These are phyloP conservation scores for Thamnophis elegans DNA, from an alignment of 2,797 vertebrate species.

Conservation along the genomic window DNA sequence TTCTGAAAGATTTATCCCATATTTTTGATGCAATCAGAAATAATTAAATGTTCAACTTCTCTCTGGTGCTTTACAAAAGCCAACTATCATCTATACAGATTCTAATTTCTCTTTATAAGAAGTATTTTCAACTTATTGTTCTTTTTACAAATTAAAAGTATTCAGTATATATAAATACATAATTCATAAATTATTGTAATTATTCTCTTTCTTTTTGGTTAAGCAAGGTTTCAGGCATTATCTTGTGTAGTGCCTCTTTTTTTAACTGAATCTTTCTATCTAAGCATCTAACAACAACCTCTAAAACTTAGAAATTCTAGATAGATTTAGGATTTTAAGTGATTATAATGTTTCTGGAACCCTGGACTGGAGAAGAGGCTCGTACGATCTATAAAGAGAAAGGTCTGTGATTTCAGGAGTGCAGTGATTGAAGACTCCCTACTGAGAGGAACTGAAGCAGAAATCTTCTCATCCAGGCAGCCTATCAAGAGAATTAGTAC, in stretches of 20 bases:
- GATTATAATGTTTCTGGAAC: not conserved
- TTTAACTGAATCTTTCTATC: not conserved
- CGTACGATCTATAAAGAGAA: not conserved
- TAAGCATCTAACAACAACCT: not conserved
- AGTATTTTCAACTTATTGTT: not conserved
- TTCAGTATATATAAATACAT: not conserved
- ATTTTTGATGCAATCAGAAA: not conserved
- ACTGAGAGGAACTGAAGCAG: not conserved
- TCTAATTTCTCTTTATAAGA: not conserved
- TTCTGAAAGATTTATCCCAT: not conserved
- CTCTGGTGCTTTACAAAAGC: not conserved
- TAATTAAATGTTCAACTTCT: not conserved
- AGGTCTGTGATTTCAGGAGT: not conserved
- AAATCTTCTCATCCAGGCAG: not conserved
- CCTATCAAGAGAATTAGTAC: not conserved
- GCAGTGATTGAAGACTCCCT: not conserved
- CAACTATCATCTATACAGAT: not conserved
- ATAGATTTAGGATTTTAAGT: not conserved
- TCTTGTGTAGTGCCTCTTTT: not conserved
- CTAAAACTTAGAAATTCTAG: not conserved
- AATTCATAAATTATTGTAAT: not conserved
- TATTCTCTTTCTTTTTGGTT: not conserved
- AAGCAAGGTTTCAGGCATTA: not conserved
- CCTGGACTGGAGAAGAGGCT: not conserved
- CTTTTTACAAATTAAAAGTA: not conserved